Conservation (phyloP, 2,888 invertebrate species). For the Drosophila meridionalis region DNA sequence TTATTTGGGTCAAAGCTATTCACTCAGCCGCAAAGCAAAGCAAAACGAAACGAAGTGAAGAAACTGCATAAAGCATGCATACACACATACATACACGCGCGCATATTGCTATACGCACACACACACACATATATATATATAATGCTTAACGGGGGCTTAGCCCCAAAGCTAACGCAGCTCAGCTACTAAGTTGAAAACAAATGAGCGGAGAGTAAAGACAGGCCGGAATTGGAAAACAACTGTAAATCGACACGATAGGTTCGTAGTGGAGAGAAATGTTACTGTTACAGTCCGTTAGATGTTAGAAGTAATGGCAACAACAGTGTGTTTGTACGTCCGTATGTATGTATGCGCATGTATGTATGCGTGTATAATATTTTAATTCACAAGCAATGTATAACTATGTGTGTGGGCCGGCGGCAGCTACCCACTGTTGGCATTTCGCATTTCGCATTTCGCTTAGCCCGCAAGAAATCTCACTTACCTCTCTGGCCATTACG, state of each 20-base stretch:
- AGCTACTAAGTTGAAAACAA: constrained; percentile 47
- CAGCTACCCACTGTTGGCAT: constrained; percentile 48
- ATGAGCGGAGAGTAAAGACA: constrained; percentile 30
- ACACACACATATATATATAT: constrained; percentile 44
- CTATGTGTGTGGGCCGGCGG: constrained; percentile 45
- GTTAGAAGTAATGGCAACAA: constrained; percentile 22
- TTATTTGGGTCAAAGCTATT: constrained; percentile 84
- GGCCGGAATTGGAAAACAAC: constrained; percentile 32
- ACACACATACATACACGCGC: constrained; percentile 19
- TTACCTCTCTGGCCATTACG: constrained; percentile 86
- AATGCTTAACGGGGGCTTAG: constrained; percentile 62
- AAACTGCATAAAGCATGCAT: constrained; percentile 72
- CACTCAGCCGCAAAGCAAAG: constrained; percentile 82
- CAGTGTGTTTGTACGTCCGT: not conserved
- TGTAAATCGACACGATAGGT: constrained; percentile 40
- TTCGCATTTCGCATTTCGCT: constrained; percentile 18
- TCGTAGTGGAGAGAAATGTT: constrained; percentile 30
- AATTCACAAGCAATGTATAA: constrained; percentile 44
- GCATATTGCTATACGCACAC: constrained; percentile 22
- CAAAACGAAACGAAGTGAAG: constrained; percentile 71
- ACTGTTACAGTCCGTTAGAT: constrained; percentile 19
- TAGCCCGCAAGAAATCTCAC: constrained; percentile 49
- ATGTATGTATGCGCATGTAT: not conserved
- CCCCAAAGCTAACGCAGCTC: constrained; percentile 42
- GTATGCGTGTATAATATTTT: constrained; percentile 31